Base-by-base conservation (phyloP, 2,113 vertebrate species). In the Bufo bufo region DNA sequence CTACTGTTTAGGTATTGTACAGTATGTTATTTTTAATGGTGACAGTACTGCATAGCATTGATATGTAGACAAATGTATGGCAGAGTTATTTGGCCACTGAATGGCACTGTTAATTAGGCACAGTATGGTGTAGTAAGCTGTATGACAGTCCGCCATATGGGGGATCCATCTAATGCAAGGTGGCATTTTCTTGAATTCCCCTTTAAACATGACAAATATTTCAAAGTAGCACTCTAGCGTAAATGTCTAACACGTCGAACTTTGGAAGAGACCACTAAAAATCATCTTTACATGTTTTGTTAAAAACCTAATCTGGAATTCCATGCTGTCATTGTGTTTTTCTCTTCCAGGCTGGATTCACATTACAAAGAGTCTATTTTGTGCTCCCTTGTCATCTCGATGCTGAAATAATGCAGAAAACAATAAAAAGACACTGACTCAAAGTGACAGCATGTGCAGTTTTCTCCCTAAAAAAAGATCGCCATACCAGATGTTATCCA, bases 371-470 rank as follows among this genome's bases (percentile, higher is more conserved):
- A 66, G 49, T 61, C 77, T 80, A 79, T 86, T 77, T 86, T 65
- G 47, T 86, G 79, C 23, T 65, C 74, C n/a, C 45, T 13, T 71
- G 63, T 87, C 77, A 80, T 56, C 50, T 65, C 56, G 49, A 71
- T 80, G 47, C 58, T 69, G 77, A 69, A 80, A 80, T 80, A 79
- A 80, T 54, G 77, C 77, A 80, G 49, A 78, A 78, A 87, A 80
- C n/a, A 80, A 80, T 66, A 79, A 79, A 71, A 87, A 87, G 85
- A 87, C 85, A 80, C 50, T 87, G 85, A 87, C 85, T 80, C 75
- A 33, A 80, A 69, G 85, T 87, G 85, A 87, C 85, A 87, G 85
- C 85, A 66, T 79, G 85, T 63, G 59, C 71, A 86, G 85, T 54
- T 80, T 69, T 87, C 71, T 87, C 66, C 85, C 63, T 80, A 87